phyloP scores from a whole-genome alignment of 2,797 vertebrate genomes.

The Gymnothorax javanicus region DNA sequence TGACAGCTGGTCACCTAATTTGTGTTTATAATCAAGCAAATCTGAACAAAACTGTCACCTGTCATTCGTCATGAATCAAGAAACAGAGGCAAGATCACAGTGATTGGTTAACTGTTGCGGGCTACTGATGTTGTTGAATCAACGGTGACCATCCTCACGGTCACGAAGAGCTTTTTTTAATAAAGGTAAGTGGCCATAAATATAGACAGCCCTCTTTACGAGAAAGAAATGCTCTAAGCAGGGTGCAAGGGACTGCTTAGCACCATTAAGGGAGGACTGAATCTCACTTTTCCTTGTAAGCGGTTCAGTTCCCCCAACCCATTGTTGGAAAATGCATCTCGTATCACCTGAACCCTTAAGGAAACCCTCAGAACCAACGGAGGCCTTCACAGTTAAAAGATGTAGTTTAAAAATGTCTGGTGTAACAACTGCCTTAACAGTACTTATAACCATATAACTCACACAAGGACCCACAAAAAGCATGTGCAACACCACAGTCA shows the following conservation, averaged over 20 bases:
- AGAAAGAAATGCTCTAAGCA: background rate
- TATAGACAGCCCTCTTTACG: background rate
- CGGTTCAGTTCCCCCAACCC: background rate
- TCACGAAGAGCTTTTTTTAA: background rate
- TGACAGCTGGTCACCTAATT: background rate
- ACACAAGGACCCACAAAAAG: too few relatives aligned
- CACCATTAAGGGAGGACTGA: background rate
- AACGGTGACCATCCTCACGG: background rate
- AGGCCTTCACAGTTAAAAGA: background rate
- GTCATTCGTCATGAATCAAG: background rate
- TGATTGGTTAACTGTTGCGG: background rate
- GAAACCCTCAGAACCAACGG: background rate
- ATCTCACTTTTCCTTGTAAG: background rate
- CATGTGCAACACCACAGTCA: too few relatives aligned
- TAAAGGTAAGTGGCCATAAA: background rate
- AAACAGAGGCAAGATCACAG: background rate
- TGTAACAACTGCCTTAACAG: background rate
- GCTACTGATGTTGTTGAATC: background rate
- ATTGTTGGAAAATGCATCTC: background rate
- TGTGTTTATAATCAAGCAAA: background rate
- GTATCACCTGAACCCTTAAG: background rate
- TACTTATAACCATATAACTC: too few relatives aligned
- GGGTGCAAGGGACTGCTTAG: background rate
- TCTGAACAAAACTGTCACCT: background rate
- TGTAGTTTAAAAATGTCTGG: background rate